Evolutionary conservation across 2,797 vertebrate species (phyloP).

Genomic region (Fratercula arctica): DNA sequence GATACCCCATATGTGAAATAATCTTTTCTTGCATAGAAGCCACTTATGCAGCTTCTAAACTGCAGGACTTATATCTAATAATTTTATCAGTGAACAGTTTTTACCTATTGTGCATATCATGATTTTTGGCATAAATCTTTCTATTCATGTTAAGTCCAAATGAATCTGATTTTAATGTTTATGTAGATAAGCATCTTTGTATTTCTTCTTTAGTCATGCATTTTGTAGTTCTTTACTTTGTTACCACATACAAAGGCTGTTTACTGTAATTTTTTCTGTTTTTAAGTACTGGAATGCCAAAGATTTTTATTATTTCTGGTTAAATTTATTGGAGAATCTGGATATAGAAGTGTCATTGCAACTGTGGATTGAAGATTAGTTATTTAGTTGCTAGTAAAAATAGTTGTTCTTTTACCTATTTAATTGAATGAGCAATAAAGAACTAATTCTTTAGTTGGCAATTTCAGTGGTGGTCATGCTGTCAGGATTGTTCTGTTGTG

Average conservation of each 20-base stretch:
- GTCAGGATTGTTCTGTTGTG: not conserved
- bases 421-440: not conserved
- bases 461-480: not conserved
- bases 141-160: not conserved
- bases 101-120: not conserved
- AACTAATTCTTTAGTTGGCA: not conserved
- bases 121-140: not conserved
- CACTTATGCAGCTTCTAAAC: not conserved
- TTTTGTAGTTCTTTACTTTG: not conserved
- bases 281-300: not conserved
- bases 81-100: not conserved
- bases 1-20: not conserved
- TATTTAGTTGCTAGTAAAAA: not conserved
- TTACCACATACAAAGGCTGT: not conserved
- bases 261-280: not conserved
- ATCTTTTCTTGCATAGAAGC: not conserved
- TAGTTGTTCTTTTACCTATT: not conserved
- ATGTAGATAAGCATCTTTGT: not conserved
- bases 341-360: not conserved
- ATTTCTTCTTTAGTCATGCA: not conserved
- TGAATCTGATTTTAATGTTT: not conserved
- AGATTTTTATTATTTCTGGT: not conserved
- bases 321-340: not conserved
- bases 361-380: not conserved
- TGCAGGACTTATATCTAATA: rapidly evolving